These are phyloP conservation scores for Drosophila nr. perissopoda DNA, from an alignment of 2,888 invertebrate genomes.

Conservation along the genomic window DNA sequence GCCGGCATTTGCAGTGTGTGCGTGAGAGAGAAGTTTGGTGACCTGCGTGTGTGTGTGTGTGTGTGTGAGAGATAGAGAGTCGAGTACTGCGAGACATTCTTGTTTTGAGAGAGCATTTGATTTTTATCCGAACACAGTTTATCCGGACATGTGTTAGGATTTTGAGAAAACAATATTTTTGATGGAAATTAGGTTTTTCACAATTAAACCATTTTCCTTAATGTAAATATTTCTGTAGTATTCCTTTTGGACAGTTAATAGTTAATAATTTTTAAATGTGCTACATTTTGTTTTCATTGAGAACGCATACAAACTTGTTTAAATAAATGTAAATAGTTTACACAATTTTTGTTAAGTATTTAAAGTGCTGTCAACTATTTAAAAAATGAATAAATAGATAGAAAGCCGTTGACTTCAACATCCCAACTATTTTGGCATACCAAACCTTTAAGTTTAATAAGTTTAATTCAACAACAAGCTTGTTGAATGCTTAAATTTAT, in stretches of 20 bases:
- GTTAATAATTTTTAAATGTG: neutral
- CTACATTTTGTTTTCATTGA: neutral
- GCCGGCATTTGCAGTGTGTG: conserved; percentile 68
- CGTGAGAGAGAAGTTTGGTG: conserved; percentile 16
- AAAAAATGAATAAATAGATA: neutral
- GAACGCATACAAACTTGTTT: neutral
- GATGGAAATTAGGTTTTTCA: neutral
- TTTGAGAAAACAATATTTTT: conserved; percentile 30
- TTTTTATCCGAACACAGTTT: conserved; percentile 56
- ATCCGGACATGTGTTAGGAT: conserved; percentile 42
- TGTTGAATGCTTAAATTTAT: neutral
- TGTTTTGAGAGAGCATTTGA: conserved; percentile 41
- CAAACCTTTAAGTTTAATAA: neutral
- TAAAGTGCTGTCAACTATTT: neutral
- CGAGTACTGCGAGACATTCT: conserved; percentile 20
- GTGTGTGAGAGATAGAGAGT: conserved; percentile 9
- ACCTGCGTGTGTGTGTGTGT: conserved; percentile 13
- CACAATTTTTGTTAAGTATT: neutral
- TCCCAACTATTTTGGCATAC: neutral
- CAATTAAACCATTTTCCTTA: neutral
- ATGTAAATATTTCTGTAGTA: neutral
- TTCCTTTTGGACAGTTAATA: neutral
- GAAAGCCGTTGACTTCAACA: neutral
- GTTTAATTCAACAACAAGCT: neutral
- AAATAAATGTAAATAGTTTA: neutral